Conservation (phyloP, 2,113 vertebrate genomes). For the Vombatus ursinus region DNA sequence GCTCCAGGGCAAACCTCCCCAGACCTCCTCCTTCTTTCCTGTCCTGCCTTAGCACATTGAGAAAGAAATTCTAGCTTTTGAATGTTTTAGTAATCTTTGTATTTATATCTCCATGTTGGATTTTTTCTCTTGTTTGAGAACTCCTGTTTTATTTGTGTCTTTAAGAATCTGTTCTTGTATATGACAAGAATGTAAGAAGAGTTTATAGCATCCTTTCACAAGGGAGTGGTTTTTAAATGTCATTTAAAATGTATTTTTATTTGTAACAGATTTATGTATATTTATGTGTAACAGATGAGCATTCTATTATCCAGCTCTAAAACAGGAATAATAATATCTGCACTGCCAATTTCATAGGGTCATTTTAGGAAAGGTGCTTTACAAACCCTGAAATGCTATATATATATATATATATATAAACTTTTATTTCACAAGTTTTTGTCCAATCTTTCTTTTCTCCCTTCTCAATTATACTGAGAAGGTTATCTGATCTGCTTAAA, state of each 20-base stretch:
- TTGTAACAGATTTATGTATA: constrained; percentile 25
- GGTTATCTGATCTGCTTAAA: not conserved
- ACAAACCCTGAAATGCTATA: not conserved
- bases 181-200: constrained; percentile 76
- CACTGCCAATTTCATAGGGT: not conserved
- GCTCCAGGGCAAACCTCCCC: constrained; percentile 12
- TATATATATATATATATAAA: not conserved
- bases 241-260: constrained; percentile 84
- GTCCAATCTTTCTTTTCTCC: not conserved
- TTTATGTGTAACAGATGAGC: not conserved
- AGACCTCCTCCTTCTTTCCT: constrained; percentile 70
- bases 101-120: constrained; percentile 84
- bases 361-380: not conserved
- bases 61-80: constrained; percentile 80
- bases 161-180: constrained; percentile 83
- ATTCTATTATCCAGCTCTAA: not conserved
- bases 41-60: constrained; percentile 71
- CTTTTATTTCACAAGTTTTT: not conserved
- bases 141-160: constrained; percentile 77
- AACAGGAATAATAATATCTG: not conserved
- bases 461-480: not conserved
- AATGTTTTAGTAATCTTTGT: constrained; percentile 82
- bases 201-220: constrained; percentile 81
- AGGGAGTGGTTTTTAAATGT: constrained; percentile 88
- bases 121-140: constrained; percentile 20